Evolutionary conservation across 2,113 vertebrate species (phyloP).

Genomic region (human (Homo sapiens)): DNA sequence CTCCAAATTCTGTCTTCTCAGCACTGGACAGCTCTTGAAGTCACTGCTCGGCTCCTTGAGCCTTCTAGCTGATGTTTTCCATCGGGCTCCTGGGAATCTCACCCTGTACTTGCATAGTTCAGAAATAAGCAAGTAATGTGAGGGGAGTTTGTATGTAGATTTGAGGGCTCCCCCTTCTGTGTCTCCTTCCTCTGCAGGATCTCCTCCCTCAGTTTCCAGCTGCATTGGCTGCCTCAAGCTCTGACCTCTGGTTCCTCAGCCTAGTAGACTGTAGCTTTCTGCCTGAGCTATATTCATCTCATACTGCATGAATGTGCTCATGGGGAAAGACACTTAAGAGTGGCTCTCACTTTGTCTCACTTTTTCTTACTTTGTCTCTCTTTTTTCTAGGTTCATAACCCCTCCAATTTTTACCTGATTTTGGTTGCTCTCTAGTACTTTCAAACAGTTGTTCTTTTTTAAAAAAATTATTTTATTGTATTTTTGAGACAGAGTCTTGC

Average conservation of each 20-base stretch:
- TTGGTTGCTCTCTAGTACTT: neutral
- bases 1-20: neutral
- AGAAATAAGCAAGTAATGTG: neutral
- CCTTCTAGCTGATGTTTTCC: neutral
- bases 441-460: neutral
- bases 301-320: neutral
- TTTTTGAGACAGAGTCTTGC: too few species aligned
- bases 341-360: neutral
- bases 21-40: neutral
- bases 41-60: neutral
- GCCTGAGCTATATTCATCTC: neutral
- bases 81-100: neutral
- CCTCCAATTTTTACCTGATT: neutral
- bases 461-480: too few species aligned
- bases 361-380: neutral
- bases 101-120: neutral
- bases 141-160: neutral
- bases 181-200: neutral
- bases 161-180: neutral
- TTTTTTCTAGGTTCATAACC: neutral
- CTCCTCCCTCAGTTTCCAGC: neutral
- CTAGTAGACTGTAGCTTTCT: neutral
- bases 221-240: neutral
- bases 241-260: neutral
- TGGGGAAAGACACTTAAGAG: neutral